Percentiles rank a stretch among this genome's conserved stretches.
Evolutionary conservation across 2,797 vertebrate species (phyloP).

Genomic region (Mormyrops boulengeri): DNA sequence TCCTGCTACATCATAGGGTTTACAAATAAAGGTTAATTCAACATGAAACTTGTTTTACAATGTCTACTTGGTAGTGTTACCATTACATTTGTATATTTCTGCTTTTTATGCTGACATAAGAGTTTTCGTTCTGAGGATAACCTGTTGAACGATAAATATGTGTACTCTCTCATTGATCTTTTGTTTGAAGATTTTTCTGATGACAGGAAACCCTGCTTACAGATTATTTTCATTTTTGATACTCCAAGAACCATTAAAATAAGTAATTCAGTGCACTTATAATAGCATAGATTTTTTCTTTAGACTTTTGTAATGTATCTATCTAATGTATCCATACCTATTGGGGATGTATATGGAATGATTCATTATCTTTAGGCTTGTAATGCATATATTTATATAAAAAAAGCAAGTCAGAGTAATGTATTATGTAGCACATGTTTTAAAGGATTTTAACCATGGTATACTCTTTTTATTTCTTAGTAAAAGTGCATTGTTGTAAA

Average conservation of each 20-base stretch:
- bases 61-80: neutral
- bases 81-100: neutral
- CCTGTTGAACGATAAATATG: neutral
- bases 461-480: neutral
- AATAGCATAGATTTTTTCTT: neutral
- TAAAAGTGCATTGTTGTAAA: neutral
- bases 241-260: neutral
- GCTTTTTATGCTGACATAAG: neutral
- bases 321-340: neutral
- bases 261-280: neutral
- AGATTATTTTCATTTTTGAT: neutral
- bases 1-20: neutral
- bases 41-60: neutral
- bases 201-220: neutral
- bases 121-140: neutral
- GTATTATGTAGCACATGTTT: neutral
- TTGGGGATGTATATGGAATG: neutral
- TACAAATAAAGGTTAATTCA: neutral
- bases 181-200: neutral
- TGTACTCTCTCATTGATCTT: neutral
- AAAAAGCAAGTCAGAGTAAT: neutral
- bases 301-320: neutral
- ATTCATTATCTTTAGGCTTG: neutral
- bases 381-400: neutral
- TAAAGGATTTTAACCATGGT: neutral